Conservation (phyloP, 2,797 vertebrate species). For the Todus mexicanus region DNA sequence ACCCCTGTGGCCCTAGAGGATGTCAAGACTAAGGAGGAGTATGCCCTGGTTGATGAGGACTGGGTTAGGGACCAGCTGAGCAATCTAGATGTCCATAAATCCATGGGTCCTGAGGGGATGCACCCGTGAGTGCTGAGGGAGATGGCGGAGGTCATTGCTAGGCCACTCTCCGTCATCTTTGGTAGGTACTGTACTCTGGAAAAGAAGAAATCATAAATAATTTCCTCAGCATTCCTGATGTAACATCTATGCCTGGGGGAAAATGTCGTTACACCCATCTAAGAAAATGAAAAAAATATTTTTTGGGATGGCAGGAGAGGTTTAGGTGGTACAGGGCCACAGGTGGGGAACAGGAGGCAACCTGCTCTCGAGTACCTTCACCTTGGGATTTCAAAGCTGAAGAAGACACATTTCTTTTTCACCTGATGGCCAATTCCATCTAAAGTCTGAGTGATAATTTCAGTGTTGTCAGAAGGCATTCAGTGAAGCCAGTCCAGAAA, state of each 20-base stretch:
- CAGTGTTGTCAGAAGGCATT: too few relatives aligned
- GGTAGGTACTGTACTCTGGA: neutral
- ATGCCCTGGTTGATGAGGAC: too few relatives aligned
- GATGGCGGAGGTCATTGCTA: too few relatives aligned
- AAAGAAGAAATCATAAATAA: neutral
- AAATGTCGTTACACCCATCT: neutral
- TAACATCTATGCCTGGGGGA: accelerated
- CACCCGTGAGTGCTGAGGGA: too few relatives aligned
- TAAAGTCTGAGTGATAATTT: neutral
- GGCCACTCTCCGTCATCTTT: too few relatives aligned
- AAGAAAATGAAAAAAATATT: neutral
- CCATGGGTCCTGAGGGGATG: too few relatives aligned
- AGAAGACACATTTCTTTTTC: neutral
- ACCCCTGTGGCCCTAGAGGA: too few relatives aligned
- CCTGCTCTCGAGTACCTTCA: neutral
- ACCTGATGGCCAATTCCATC: too few relatives aligned
- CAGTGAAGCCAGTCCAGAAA: neutral
- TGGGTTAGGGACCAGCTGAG: too few relatives aligned
- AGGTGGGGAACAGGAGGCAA: neutral
- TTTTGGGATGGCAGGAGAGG: neutral
- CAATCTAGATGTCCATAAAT: too few relatives aligned
- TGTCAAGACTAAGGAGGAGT: too few relatives aligned
- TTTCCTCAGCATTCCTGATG: neutral
- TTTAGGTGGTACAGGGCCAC: neutral
- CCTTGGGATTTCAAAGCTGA: neutral